These are phyloP conservation scores for Hylaea fasciaria DNA, from an alignment of 2,888 invertebrate genomes.

Conservation along the genomic window DNA sequence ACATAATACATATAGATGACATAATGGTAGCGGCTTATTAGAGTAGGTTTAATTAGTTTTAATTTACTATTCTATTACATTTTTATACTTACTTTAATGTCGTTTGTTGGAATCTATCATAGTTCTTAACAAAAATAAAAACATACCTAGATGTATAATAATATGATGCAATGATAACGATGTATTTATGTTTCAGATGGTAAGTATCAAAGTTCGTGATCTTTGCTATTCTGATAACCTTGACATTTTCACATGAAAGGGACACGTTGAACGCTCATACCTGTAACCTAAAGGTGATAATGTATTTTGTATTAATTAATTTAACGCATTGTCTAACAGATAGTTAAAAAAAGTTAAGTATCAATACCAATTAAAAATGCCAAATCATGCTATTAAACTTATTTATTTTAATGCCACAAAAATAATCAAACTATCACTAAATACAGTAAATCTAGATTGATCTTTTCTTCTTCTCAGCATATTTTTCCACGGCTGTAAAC, in stretches of 20 bases:
- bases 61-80: no score
- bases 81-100: no score
- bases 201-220: slow-evolving; percentile 21
- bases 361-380: no score
- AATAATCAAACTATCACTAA: slow-evolving; percentile 8
- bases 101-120: no score
- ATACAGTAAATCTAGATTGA: slow-evolving; percentile 5
- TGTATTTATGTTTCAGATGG: slow-evolving; percentile 27
- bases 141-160: no score
- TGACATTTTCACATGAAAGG: slow-evolving; percentile 26
- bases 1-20: no score
- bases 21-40: no score
- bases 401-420: slow-evolving; percentile 16
- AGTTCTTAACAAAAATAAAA: no score
- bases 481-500: slow-evolving; percentile 81
- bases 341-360: no score
- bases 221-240: slow-evolving; percentile 17
- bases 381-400: not conserved
- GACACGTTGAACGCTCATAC: slow-evolving; percentile 1
- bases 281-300: slow-evolving; percentile 16
- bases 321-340: not conserved
- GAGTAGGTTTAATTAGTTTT: no score
- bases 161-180: no score
- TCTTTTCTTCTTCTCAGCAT: slow-evolving; percentile 50
- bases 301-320: not conserved